These are phyloP conservation scores for Corticium candelabrum DNA, from an alignment of 37 sponge, comb jelly and placozoan genomes.

Conservation along the genomic window DNA sequence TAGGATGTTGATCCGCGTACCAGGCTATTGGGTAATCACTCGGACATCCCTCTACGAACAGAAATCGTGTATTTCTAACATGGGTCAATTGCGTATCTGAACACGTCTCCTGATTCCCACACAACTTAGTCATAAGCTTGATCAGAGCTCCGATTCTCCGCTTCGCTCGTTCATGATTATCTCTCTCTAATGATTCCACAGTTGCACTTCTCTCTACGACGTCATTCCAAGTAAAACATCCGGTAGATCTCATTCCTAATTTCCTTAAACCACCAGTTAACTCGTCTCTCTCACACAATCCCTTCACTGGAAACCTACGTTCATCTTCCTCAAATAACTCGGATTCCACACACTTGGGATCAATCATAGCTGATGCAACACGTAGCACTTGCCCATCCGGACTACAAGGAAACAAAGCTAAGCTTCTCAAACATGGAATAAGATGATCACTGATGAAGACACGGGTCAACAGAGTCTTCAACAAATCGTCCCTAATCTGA, in stretches of 20 bases:
- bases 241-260: conserved; percentile 26
- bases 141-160: too few species aligned
- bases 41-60: too few species aligned
- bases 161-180: too few species aligned
- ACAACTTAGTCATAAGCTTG: too few species aligned
- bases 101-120: too few species aligned
- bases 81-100: too few species aligned
- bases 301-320: conserved; percentile 22
- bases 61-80: too few species aligned
- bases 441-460: not conserved
- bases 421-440: not conserved
- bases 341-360: conserved; percentile 20
- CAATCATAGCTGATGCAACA: conserved; percentile 7
- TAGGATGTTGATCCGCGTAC: too few species aligned
- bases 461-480: not conserved
- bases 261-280: not conserved
- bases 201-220: conserved; percentile 34
- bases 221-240: conserved; percentile 16
- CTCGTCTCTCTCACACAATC: not conserved
- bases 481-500: not conserved
- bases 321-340: conserved; percentile 26
- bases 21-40: too few species aligned
- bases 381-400: conserved; percentile 26
- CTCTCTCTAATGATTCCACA: too few species aligned
- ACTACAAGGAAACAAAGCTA: conserved; percentile 34